phyloP scores from a whole-genome alignment of 2,113 vertebrate species.

The Dipodomys spectabilis region DNA sequence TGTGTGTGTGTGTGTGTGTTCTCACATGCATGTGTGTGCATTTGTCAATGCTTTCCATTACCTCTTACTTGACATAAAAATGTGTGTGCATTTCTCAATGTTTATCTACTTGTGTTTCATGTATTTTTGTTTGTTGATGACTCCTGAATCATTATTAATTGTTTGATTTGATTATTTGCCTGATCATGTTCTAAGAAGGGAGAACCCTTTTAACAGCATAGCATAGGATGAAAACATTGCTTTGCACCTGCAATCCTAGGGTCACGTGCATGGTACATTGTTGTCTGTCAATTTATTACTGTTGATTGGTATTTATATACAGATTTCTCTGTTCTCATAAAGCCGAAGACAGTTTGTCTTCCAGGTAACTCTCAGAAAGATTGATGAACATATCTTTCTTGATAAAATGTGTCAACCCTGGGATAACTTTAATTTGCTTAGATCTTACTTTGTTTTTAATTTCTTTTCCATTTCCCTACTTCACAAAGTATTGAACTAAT shows the following conservation, averaged over 20 bases:
- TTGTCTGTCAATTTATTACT: not conserved
- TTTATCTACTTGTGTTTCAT: too few relatives aligned
- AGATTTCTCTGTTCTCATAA: not conserved
- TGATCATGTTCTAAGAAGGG: not conserved
- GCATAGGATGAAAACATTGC: not conserved
- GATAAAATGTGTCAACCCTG: not conserved
- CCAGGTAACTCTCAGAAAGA: not conserved
- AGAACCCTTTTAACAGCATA: not conserved
- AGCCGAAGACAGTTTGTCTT: not conserved
- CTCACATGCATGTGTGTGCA: too few relatives aligned
- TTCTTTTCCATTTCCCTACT: slow-evolving; percentile 58
- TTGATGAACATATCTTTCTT: not conserved
- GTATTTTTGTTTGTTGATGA: not conserved
- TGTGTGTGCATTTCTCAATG: not conserved
- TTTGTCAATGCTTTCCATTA: not conserved
- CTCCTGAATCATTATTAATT: not conserved
- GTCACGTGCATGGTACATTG: too few relatives aligned
- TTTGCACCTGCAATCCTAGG: too few relatives aligned
- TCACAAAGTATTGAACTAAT: slow-evolving; percentile 56
- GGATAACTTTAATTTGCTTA: slow-evolving; percentile 52
- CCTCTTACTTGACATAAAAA: not conserved
- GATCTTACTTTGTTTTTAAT: slow-evolving; percentile 33
- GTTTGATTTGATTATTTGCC: not conserved
- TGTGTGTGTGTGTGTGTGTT: too few relatives aligned
- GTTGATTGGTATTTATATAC: not conserved